Percentiles rank a stretch among this genome's conserved stretches.
These are phyloP conservation scores for Agrenia bidenticulata DNA, from an alignment of 2,888 invertebrate genomes.

Conservation along the genomic window DNA sequence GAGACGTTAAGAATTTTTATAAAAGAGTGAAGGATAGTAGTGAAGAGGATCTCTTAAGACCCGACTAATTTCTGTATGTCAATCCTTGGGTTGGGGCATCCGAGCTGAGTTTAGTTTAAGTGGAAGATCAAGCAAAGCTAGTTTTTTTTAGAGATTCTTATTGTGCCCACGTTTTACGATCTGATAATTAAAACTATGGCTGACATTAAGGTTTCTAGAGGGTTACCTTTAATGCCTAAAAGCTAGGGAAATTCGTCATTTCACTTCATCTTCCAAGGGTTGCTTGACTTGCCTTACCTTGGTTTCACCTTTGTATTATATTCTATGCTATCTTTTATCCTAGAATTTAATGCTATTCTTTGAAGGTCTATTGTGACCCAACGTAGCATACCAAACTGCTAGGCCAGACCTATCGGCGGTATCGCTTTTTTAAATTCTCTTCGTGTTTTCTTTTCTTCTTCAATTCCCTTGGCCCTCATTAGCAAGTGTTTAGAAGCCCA, in stretches of 20 bases:
- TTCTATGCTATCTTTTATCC: conserved; percentile 8
- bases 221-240: conserved; percentile 11
- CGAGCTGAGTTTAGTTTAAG: conserved; percentile 12
- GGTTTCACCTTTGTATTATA: not conserved
- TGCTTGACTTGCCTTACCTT: conserved; percentile 12
- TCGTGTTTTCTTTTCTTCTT: conserved; percentile 10
- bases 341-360: conserved; percentile 13
- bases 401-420: conserved; percentile 8
- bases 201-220: conserved; percentile 31
- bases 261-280: not conserved
- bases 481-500: conserved; percentile 44
- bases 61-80: conserved; percentile 35
- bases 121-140: conserved; percentile 14
- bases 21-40: too few relatives aligned
- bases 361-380: conserved; percentile 8
- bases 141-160: conserved; percentile 3
- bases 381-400: not conserved
- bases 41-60: conserved; percentile 3
- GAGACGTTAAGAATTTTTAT: conserved; percentile 7
- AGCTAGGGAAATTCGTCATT: not conserved
- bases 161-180: conserved; percentile 41
- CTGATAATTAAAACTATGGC: conserved; percentile 47
- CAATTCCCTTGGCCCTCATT: conserved; percentile 35
- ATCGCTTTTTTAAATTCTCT: conserved; percentile 11
- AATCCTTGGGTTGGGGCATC: conserved; percentile 19